Conservation (phyloP, 2,113 vertebrate species). For the Boulengeromyrus knoepffleri region DNA sequence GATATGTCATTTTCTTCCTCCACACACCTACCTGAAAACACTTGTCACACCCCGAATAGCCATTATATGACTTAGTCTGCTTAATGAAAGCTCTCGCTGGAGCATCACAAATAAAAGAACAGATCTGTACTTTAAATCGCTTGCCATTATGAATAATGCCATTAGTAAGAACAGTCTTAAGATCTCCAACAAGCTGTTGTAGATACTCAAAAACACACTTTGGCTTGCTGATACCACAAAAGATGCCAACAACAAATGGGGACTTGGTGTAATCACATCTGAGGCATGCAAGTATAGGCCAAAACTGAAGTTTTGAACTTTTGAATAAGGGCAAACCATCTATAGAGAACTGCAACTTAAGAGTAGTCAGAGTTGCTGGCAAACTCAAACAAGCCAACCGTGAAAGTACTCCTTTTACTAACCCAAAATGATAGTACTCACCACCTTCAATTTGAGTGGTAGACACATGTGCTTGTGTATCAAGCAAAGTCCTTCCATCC, state of each 20-base stretch:
- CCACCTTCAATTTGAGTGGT: background rate
- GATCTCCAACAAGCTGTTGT: background rate
- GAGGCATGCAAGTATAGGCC: background rate
- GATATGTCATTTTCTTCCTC: slow-evolving; percentile 22
- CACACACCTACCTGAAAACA: slow-evolving; percentile 17
- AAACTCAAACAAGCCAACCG: background rate
- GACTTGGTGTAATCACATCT: slow-evolving; percentile 4
- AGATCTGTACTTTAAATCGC: no score
- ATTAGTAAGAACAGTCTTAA: background rate
- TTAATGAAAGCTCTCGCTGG: no score
- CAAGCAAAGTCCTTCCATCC: slow-evolving; percentile 13
- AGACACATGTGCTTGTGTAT: slow-evolving; percentile 8
- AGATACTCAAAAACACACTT: slow-evolving; percentile 19
- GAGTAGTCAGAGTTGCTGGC: background rate
- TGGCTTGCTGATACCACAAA: slow-evolving; percentile 17
- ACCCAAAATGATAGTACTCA: slow-evolving; percentile 16
- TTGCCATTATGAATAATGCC: no score
- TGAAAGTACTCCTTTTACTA: slow-evolving; percentile 6
- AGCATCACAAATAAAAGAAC: no score
- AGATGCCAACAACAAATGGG: slow-evolving; percentile 11
- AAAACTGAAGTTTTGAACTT: slow-evolving; percentile 5
- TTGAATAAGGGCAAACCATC: background rate
- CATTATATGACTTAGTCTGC: no score
- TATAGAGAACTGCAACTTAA: slow-evolving; percentile 10
- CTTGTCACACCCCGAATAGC: no score